Conservation (phyloP, 2,797 vertebrate genomes). For the Iguana delicatissima region DNA sequence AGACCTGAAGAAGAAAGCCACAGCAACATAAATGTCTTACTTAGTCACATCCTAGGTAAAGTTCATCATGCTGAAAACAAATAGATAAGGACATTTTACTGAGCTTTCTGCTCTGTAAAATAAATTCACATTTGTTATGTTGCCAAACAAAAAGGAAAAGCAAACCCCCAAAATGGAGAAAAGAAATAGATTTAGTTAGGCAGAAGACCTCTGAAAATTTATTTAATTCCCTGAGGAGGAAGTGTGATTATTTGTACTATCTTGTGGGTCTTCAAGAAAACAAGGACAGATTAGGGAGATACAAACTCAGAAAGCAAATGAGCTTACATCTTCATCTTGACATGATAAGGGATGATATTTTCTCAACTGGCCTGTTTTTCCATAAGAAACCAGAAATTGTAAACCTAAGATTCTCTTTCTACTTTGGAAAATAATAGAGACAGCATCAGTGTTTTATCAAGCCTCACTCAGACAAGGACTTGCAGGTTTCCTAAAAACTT, state of each 20-base stretch:
- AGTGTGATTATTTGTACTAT: conserved; percentile 29
- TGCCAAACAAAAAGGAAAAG: background rate
- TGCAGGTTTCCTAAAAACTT: too few species aligned
- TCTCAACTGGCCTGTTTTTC: background rate
- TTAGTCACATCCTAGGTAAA: background rate
- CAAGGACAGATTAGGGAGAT: conserved; percentile 22
- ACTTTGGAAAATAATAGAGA: background rate
- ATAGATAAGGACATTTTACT: background rate
- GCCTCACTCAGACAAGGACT: too few species aligned
- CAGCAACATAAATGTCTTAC: background rate
- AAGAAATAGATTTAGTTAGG: background rate
- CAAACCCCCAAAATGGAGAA: background rate
- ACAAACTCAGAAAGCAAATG: background rate
- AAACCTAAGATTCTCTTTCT: background rate
- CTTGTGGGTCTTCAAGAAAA: conserved; percentile 10
- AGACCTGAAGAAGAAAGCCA: background rate
- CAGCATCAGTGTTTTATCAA: background rate
- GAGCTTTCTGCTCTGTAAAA: conserved; percentile 1
- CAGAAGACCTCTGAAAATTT: conserved; percentile 21
- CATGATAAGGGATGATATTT: background rate
- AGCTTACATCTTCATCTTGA: background rate
- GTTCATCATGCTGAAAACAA: background rate
- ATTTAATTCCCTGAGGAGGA: conserved; percentile 23
- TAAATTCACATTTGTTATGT: conserved; percentile 19
- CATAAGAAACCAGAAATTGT: background rate